These are phyloP conservation scores for Phylloscopus collybita DNA, from an alignment of 2,797 vertebrate species.

Conservation along the genomic window DNA sequence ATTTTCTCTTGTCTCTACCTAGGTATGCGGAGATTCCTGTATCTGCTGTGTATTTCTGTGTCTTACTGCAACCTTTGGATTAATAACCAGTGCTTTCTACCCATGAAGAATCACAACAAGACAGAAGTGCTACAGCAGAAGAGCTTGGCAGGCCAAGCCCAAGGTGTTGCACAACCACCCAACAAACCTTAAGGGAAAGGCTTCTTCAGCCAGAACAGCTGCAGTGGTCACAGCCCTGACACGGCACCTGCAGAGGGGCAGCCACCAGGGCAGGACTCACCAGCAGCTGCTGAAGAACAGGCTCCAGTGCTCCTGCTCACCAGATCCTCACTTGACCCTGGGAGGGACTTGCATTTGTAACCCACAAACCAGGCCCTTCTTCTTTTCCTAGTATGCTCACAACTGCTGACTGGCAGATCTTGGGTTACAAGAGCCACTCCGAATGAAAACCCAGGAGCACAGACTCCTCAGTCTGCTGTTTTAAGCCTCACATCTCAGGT, in stretches of 20 bases:
- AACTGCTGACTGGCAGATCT: neutral
- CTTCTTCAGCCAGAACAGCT: neutral
- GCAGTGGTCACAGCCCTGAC: neutral
- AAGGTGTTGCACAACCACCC: neutral
- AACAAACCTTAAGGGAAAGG: neutral
- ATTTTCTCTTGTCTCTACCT: neutral
- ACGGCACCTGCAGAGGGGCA: neutral
- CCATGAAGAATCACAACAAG: neutral
- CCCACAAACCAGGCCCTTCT: neutral
- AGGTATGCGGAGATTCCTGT: neutral
- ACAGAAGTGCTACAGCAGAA: neutral
- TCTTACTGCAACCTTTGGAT: neutral
- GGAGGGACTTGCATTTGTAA: neutral
- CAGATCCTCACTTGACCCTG: accelerated
- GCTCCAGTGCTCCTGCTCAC: neutral
- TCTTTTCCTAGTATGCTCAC: accelerated
- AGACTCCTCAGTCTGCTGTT: neutral
- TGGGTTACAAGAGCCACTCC: neutral
- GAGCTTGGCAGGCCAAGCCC: neutral
- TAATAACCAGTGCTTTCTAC: neutral
- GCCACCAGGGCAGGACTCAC: neutral
- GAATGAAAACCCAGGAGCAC: neutral
- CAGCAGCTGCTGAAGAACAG: neutral
- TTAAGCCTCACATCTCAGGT: neutral
- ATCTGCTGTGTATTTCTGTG: accelerated